Percentiles rank a stretch among this genome's conserved stretches.
phyloP scores from a whole-genome alignment of 1,140 invertebrate species.

The Berghia stephanieae region DNA sequence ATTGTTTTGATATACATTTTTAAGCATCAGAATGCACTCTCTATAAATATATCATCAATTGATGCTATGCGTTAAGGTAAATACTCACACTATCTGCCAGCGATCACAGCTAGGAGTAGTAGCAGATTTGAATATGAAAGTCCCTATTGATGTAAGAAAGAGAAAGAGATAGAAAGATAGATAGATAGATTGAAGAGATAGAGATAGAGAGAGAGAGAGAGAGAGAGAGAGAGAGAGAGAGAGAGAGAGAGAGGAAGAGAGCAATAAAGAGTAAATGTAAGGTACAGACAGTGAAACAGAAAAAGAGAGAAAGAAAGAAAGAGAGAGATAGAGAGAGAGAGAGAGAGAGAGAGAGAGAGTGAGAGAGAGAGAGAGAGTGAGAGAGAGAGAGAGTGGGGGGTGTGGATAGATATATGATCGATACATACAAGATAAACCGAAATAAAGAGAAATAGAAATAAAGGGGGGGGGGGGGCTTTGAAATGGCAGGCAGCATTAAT shows the following conservation, averaged over 20 bases:
- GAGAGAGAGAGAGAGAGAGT: neutral
- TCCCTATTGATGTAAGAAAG: too few species aligned
- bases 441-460: neutral
- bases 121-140: too few species aligned
- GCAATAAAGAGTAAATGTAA: neutral
- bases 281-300: neutral
- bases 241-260: neutral
- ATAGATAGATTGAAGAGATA: too few species aligned
- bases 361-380: constrained; percentile 1
- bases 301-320: too few species aligned
- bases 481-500: neutral
- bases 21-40: too few species aligned
- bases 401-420: neutral
- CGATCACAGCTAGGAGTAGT: too few species aligned
- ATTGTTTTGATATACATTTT: too few species aligned
- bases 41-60: too few species aligned
- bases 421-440: neutral
- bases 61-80: too few species aligned
- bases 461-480: neutral
- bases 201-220: neutral
- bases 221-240: constrained; percentile 5
- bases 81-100: too few species aligned
- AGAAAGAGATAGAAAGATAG: too few species aligned
- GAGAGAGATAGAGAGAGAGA: too few species aligned
- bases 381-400: neutral